Percentiles rank a stretch among this genome's conserved stretches.
Evolutionary conservation across 2,113 vertebrate species (phyloP).

Genomic region (Manacus vitellinus): DNA sequence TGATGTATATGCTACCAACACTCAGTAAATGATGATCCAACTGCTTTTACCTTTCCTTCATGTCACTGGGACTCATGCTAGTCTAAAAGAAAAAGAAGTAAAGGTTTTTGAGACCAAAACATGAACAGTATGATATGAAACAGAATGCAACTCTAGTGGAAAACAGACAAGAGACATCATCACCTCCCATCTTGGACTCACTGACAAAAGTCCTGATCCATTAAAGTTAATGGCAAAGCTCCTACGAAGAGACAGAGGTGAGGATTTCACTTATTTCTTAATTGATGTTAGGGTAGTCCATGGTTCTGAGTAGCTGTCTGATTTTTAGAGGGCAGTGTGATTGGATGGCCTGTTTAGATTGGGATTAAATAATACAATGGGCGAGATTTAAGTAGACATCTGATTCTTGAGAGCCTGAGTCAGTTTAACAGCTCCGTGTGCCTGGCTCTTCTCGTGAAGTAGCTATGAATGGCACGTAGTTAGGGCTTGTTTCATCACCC

Average conservation of each 20-base stretch:
- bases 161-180: background rate
- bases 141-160: background rate
- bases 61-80: background rate
- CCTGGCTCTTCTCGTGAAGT: constrained; percentile 4
- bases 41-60: background rate
- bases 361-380: background rate
- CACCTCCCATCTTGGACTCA: background rate
- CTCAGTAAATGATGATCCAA: background rate
- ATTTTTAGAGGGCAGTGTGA: background rate
- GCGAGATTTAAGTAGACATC: background rate
- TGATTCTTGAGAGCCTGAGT: background rate
- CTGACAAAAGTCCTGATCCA: background rate
- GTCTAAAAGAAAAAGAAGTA: background rate
- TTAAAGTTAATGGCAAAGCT: background rate
- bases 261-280: background rate
- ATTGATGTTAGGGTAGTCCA: fast-evolving
- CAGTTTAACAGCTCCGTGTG: background rate
- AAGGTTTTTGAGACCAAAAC: background rate
- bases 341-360: background rate
- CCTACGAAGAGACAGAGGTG: fast-evolving
- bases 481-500: constrained; percentile 21
- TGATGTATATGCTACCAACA: background rate
- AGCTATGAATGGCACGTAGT: constrained; percentile 43
- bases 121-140: background rate
- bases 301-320: background rate